phyloP scores from a whole-genome alignment of 1,140 invertebrate genomes.

The Drosophila nikananu region DNA sequence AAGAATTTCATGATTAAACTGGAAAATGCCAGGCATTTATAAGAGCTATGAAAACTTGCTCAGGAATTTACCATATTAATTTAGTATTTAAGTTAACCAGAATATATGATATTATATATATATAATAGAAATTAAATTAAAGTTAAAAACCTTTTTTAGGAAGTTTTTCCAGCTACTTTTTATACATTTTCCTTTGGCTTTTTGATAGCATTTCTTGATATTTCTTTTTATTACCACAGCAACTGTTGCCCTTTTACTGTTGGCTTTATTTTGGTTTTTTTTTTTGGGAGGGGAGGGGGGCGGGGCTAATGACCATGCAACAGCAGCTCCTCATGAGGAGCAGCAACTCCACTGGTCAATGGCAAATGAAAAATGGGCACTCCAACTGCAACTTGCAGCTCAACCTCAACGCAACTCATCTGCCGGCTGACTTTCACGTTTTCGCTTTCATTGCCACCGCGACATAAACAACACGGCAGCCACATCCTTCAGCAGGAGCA shows the following conservation, averaged over 20 bases:
- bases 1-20: not conserved
- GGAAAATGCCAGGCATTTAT: too few species aligned
- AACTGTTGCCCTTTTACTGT: constrained; percentile 9
- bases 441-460: constrained; percentile 24
- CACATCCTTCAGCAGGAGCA: constrained; percentile 8
- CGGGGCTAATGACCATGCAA: constrained; percentile 36
- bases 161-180: not conserved
- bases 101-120: too few species aligned
- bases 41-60: not conserved
- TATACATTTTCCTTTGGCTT: not conserved
- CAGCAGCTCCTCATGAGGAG: constrained; percentile 13
- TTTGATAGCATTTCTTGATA: not conserved
- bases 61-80: too few species aligned
- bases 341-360: constrained; percentile 30
- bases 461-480: constrained; percentile 15
- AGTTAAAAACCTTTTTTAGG: too few species aligned
- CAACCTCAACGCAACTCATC: constrained; percentile 6
- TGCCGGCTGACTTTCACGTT: constrained; percentile 12
- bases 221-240: not conserved
- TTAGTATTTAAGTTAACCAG: too few species aligned
- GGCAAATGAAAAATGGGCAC: constrained; percentile 55
- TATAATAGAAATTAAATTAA: not conserved
- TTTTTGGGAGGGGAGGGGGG: too few species aligned
- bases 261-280: not conserved
- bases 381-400: constrained; percentile 3